Base-by-base conservation (phyloP, 1,140 invertebrate species). In the Ostrea edulis region DNA sequence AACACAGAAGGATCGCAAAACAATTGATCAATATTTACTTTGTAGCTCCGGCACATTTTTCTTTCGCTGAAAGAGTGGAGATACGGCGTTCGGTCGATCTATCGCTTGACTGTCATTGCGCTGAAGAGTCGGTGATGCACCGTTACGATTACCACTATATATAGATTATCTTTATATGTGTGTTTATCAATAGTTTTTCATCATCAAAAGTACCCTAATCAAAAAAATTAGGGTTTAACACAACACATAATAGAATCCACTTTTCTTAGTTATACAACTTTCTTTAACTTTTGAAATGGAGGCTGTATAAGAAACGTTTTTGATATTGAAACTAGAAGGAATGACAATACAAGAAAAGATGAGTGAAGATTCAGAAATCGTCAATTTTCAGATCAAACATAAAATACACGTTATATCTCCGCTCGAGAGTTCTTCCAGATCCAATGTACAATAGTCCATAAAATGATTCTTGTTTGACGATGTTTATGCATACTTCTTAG, bases 1-100 rank as follows among this genome's bases (percentile, higher is more conserved):
- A 77, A 77, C 68, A 77, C 29, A 77, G 22, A 77, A 77, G 29
- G 68, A 77, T 77, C 68, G 68, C 68, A 77, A 77, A 77, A 77
- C 68, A 77, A 77, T 77, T 77, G 68, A 77, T 77, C 68, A 77
- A 77, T 77, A 77, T 77, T 77, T 77, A 77, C 68, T 77, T 77
- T 77, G 68, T 77, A 35, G 29, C 68, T 22, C 12, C 22, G 29
- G 29, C 68, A 77, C 68, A 29, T 77, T 77, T 77, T 77, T 77
- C 68, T 77, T 77, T 77, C 68, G 68, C 68, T 77, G 68, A 77
- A 77, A 77, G 68, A 77, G 68, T 77, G 12, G 68, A 25, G 68
- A 77, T 77, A 77, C 5, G 9, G 25, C 25, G 68, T 77, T 77
- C 68, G 68, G 11, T 77, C 68, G 22, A 77, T 77, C 68, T 29